These are phyloP conservation scores for Gambelia wislizenii DNA, from an alignment of 2,797 vertebrate genomes.

Conservation along the genomic window DNA sequence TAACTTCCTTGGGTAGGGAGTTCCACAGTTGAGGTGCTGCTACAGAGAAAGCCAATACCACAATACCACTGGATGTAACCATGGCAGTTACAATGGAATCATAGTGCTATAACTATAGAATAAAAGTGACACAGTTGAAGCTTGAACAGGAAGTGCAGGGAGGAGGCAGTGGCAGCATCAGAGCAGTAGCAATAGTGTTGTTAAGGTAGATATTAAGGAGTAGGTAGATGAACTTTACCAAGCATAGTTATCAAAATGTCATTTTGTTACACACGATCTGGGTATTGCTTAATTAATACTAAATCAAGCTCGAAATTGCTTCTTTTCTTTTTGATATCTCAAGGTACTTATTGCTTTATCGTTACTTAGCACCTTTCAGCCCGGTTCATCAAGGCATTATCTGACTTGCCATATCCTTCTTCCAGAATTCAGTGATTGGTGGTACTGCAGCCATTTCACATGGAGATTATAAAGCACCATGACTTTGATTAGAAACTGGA, in stretches of 20 bases:
- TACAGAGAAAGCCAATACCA: too few species aligned
- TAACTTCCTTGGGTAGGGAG: too few species aligned
- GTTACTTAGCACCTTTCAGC: conserved; percentile 23
- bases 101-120: too few species aligned
- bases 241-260: not conserved
- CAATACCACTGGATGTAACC: too few species aligned
- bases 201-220: not conserved
- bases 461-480: conserved; percentile 37
- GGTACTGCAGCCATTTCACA: conserved; percentile 58
- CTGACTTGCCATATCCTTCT: conserved; percentile 59
- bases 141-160: not conserved
- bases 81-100: too few species aligned
- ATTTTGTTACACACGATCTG: too few species aligned
- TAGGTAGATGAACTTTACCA: not conserved
- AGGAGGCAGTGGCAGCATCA: too few species aligned
- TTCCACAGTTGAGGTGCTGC: too few species aligned
- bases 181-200: not conserved
- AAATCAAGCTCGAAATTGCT: not conserved
- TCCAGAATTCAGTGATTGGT: conserved; percentile 57
- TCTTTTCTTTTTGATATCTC: not conserved
- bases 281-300: not conserved
- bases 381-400: conserved; percentile 21
- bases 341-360: not conserved
- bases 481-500: conserved; percentile 65
- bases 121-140: not conserved